phyloP scores from a whole-genome alignment of 1,140 invertebrate species.

The Colletes gigas region DNA sequence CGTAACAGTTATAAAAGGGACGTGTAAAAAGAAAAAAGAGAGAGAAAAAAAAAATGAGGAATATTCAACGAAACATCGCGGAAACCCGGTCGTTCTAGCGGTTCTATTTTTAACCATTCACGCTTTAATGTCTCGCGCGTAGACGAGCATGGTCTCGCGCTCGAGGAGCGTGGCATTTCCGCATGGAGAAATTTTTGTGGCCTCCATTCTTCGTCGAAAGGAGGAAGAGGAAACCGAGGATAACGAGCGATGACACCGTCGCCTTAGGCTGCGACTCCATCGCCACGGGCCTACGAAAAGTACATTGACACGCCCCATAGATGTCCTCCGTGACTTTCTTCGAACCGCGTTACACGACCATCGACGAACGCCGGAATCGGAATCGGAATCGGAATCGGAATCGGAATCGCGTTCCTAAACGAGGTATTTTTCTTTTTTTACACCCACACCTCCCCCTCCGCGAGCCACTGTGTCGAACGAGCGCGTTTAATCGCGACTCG shows the following conservation, averaged over 20 bases:
- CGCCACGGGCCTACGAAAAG: constrained; percentile 7
- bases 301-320: constrained; percentile 15
- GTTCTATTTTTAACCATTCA: constrained; percentile 55
- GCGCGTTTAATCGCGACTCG: constrained; percentile 27
- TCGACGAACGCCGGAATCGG: constrained; percentile 1
- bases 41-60: no score
- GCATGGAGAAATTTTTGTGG: constrained; percentile 58
- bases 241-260: constrained; percentile 48
- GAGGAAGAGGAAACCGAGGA: constrained; percentile 57
- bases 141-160: constrained; percentile 26
- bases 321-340: no score
- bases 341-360: not conserved
- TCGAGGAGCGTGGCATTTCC: constrained; percentile 54
- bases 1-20: not conserved
- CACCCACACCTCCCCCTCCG: no score
- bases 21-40: not conserved
- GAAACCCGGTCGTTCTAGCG: constrained; percentile 29
- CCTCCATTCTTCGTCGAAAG: constrained; percentile 49
- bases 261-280: not conserved
- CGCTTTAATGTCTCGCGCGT: constrained; percentile 43
- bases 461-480: not conserved
- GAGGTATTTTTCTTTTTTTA: not conserved
- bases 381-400: no score
- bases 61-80: not conserved
- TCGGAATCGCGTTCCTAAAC: not conserved